Conservation (phyloP, 2,113 vertebrate species). For the Halichoeres trimaculatus region DNA sequence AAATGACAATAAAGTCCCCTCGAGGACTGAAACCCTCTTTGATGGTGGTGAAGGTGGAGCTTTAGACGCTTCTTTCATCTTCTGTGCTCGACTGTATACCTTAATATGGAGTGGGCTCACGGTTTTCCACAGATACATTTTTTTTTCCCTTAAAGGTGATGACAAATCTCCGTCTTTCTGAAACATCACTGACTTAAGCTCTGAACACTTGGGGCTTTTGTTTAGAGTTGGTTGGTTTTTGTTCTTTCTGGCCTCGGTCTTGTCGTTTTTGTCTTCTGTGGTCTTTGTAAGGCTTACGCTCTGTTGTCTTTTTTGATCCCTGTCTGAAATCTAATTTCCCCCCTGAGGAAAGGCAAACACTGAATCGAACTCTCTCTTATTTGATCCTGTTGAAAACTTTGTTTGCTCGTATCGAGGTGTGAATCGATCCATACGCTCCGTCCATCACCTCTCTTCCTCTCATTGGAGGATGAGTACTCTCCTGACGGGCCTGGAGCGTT, state of each 20-base stretch:
- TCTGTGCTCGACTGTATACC: neutral
- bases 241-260: neutral
- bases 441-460: constrained; percentile 12
- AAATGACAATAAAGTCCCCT: constrained; percentile 40
- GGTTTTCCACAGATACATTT: neutral
- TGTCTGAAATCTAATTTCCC: constrained; percentile 41
- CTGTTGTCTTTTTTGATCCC: constrained; percentile 4
- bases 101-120: neutral
- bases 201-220: neutral
- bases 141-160: neutral
- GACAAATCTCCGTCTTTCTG: neutral
- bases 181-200: neutral
- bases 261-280: constrained; percentile 1
- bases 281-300: neutral
- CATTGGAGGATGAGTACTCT: neutral
- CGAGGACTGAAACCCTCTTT: constrained; percentile 39
- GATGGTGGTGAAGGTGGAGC: constrained; percentile 31
- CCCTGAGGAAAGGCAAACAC: constrained; percentile 36
- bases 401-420: constrained; percentile 28
- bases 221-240: neutral
- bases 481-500: neutral
- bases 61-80: constrained; percentile 43
- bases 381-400: constrained; percentile 50
- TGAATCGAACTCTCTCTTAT: constrained; percentile 48
- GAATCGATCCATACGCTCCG: neutral